Evolutionary conservation across 2,797 vertebrate species (phyloP), one percentile per base, ranked within the genome.

Genomic region (Paratrypauchen microcephalus): DNA sequence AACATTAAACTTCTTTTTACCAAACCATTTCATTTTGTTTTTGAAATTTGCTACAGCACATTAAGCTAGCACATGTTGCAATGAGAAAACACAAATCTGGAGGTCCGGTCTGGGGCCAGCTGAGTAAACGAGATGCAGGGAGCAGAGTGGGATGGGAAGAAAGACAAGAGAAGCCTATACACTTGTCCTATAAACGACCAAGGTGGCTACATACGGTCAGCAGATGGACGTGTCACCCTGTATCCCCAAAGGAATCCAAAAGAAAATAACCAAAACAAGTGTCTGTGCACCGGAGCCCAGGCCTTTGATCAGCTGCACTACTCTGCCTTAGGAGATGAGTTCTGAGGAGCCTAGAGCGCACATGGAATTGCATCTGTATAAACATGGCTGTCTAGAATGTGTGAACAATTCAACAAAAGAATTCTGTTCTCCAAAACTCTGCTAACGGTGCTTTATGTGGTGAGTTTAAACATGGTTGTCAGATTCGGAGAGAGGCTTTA

Each of bases 281-380:
- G 93, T 93, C 94, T 95, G 92, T 91, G 90, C 93, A 95, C 91
- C 79, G 90, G 93, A 75, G 86, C 92, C 83, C 88, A 92, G 92
- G 93, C 94, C 97, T 99, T 99, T 99, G 97, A 99, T 99, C 96
- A 94, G 79, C 79, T 16, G 88, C 94, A 92, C 95, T 93, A 96
- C 88, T 94, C 79, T 88, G 91, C 91, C 91, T 89, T 92, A 89
- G 91, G 93, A 92, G 92, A 84, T 86, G 80, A 80, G 81, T 85
- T 78, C 74, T 85, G 65, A 50, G 72, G 78, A 92, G 86, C 94
- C 94, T 94, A 48, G 85, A 82, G 86, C 71, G 88, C 91, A 96
- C 94, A 95, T 95, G 93, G 95, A 90, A 93, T 93, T 88, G 92
- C 97, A 98, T 98, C 97, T 99, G 97, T 98, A 92, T 93, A 97